These are phyloP conservation scores for Smittia aterrima DNA, from an alignment of 2,888 invertebrate genomes.

Conservation along the genomic window DNA sequence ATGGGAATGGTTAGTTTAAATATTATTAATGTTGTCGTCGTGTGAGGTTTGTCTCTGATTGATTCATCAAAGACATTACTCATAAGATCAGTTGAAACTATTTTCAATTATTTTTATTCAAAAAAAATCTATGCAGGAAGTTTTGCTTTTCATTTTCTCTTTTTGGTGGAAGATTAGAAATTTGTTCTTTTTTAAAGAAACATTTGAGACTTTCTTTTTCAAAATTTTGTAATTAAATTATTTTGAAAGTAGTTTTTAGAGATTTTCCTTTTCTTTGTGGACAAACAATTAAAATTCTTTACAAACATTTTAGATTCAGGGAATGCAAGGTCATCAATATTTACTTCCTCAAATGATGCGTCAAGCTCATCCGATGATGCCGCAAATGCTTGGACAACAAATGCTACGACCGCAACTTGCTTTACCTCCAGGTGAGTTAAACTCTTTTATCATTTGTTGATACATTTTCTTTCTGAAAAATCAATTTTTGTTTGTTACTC, in stretches of 20 bases:
- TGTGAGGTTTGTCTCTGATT: not conserved
- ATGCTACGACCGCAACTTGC: slow-evolving; percentile 15
- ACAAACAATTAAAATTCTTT: too few relatives aligned
- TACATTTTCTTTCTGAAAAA: not conserved
- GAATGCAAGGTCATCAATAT: not conserved
- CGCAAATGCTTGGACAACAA: not conserved
- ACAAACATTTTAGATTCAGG: not conserved
- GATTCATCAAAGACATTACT: too few relatives aligned
- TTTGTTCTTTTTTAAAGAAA: not conserved
- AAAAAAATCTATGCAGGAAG: not conserved
- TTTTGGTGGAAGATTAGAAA: slow-evolving; percentile 33
- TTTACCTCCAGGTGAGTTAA: slow-evolving; percentile 32
- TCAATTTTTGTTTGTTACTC: not conserved
- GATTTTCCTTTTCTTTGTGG: not conserved
- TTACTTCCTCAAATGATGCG: slow-evolving; percentile 34
- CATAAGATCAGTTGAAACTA: slow-evolving; percentile 10
- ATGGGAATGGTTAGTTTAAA: slow-evolving; percentile 50
- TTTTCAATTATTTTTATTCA: not conserved
- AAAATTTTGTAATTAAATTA: not conserved
- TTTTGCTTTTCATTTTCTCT: not conserved
- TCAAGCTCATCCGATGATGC: slow-evolving; percentile 9
- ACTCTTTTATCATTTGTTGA: not conserved
- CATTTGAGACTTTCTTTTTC: too few relatives aligned
- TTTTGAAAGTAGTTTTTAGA: not conserved
- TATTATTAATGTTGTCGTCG: not conserved